These are phyloP conservation scores for Drosophila pseudotakahashii DNA, from an alignment of 2,888 invertebrate genomes.

Conservation along the genomic window DNA sequence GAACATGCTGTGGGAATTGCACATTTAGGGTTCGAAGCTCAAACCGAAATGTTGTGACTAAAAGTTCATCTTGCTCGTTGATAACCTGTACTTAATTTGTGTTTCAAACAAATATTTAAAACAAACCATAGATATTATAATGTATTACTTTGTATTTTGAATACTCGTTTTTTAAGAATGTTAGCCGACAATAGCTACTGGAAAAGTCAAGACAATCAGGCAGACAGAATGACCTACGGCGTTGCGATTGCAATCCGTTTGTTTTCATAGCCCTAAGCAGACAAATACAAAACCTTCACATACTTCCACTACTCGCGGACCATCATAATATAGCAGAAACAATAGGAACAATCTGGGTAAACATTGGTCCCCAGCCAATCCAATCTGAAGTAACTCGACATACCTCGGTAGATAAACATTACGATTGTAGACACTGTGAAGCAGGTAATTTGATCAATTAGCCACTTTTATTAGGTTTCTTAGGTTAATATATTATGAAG, in stretches of 20 bases:
- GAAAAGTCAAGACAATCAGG: slow-evolving; percentile 4
- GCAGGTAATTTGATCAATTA: neutral
- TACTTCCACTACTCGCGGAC: slow-evolving; percentile 20
- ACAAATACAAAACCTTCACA: slow-evolving; percentile 41
- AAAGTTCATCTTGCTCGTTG: neutral
- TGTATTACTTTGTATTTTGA: neutral
- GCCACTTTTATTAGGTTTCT: neutral
- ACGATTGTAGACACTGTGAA: slow-evolving; percentile 3
- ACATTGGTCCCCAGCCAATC: slow-evolving; percentile 9
- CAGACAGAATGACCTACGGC: slow-evolving; percentile 34
- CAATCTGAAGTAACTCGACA: slow-evolving; percentile 28
- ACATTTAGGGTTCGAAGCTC: neutral
- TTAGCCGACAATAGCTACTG: neutral
- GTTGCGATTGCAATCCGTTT: slow-evolving; percentile 6
- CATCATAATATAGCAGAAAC: slow-evolving; percentile 1
- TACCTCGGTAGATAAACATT: slow-evolving; percentile 45
- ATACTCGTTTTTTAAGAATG: neutral
- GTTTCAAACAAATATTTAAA: neutral
- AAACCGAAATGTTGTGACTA: neutral
- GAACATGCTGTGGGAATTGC: slow-evolving; percentile 9
- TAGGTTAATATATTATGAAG: too few species aligned
- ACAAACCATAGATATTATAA: neutral
- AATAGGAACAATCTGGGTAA: slow-evolving; percentile 33
- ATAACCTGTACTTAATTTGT: neutral
- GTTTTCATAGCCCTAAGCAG: slow-evolving; percentile 28